Conservation (phyloP, 2,888 invertebrate genomes). For the Siphonodentalium dalli region DNA sequence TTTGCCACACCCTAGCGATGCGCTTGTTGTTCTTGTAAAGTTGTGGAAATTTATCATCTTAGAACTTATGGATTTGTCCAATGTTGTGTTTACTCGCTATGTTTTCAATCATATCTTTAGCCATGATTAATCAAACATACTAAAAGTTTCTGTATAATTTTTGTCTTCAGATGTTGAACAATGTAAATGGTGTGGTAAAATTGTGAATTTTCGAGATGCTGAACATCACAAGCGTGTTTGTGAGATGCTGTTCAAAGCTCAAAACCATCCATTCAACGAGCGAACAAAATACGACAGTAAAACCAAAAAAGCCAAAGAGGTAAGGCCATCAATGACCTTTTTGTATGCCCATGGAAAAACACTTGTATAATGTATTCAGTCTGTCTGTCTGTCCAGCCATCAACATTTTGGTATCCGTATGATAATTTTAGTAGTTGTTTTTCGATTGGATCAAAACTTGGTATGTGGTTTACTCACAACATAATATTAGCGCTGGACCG, state of each 20-base stretch:
- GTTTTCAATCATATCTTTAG: background rate
- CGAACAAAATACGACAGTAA: slow-evolving; percentile 24
- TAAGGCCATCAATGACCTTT: background rate
- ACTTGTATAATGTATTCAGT: too few relatives aligned
- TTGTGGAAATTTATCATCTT: too few relatives aligned
- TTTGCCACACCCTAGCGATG: too few relatives aligned
- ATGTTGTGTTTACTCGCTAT: background rate
- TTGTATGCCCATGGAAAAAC: too few relatives aligned
- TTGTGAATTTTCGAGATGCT: slow-evolving; percentile 32
- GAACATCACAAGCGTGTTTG: slow-evolving; percentile 37
- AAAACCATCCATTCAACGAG: slow-evolving; percentile 31
- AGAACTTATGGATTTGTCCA: too few relatives aligned
- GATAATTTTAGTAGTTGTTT: too few relatives aligned
- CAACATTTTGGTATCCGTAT: too few relatives aligned
- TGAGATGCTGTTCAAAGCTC: slow-evolving; percentile 38
- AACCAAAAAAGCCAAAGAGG: slow-evolving; percentile 31
- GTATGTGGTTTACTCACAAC: too few relatives aligned
- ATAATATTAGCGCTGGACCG: too few relatives aligned
- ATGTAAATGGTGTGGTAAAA: slow-evolving; percentile 39
- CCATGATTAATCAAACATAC: background rate
- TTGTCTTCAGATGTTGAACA: slow-evolving; percentile 24
- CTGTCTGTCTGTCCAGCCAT: too few relatives aligned
- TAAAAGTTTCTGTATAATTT: background rate
- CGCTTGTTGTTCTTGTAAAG: too few relatives aligned
- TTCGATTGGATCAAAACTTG: too few relatives aligned